Percentiles rank a stretch among this genome's conserved stretches.
These are phyloP conservation scores for Micrasema minimum DNA, from an alignment of 1,140 invertebrate genomes.

Conservation along the genomic window DNA sequence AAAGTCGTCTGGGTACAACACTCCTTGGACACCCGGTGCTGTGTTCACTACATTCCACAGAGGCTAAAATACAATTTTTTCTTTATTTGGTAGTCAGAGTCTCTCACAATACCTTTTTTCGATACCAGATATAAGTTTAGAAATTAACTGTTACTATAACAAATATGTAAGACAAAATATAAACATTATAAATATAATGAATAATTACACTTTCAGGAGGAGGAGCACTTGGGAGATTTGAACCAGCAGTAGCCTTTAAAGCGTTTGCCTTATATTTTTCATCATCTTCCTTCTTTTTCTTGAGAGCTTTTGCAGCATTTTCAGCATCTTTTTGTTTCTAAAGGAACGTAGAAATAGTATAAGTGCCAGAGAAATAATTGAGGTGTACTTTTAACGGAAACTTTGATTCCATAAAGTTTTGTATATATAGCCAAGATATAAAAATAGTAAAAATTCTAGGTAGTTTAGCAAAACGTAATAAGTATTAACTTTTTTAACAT, in stretches of 20 bases:
- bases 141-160: neutral
- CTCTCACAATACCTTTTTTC: neutral
- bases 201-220: constrained; percentile 42
- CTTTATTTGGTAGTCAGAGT: neutral
- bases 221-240: constrained; percentile 30
- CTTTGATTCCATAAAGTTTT: too few species aligned
- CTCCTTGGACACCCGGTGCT: constrained; percentile 59
- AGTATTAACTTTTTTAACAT: too few species aligned
- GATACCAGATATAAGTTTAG: neutral
- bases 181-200: too few species aligned
- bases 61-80: neutral
- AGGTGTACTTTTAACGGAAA: too few species aligned
- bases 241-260: constrained; percentile 58
- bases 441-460: too few species aligned
- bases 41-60: constrained; percentile 46
- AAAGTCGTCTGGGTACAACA: constrained; percentile 65
- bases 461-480: too few species aligned
- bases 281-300: constrained; percentile 60
- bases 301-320: constrained; percentile 56
- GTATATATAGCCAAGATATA: too few species aligned
- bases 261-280: constrained; percentile 61
- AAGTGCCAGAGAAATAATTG: too few species aligned
- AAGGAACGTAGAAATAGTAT: too few species aligned
- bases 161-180: too few species aligned
- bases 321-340: constrained; percentile 48